Conservation (phyloP, 2,888 invertebrate species). For the Tanytarsus gracilentus region DNA sequence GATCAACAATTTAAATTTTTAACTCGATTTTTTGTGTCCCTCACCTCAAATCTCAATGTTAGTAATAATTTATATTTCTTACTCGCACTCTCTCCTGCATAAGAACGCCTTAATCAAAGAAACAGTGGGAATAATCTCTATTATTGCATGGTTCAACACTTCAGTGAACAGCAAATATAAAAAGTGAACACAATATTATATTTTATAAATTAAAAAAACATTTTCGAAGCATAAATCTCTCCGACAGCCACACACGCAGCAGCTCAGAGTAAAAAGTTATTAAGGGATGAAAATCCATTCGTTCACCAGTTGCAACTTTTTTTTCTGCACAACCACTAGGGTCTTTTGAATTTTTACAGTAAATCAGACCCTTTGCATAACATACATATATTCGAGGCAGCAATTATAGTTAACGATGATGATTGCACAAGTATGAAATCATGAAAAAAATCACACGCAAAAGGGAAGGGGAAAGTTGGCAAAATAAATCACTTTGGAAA, state of each 20-base stretch:
- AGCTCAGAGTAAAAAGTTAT: not conserved
- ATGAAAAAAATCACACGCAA: not conserved
- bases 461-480: conserved; percentile 1
- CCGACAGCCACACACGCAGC: conserved; percentile 21
- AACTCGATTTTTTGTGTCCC: no score
- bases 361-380: not conserved
- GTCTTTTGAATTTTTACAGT: conserved; percentile 3
- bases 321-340: conserved; percentile 14
- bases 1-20: no score
- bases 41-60: no score
- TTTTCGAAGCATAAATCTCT: conserved; percentile 16
- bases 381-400: not conserved
- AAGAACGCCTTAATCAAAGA: not conserved
- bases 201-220: conserved; percentile 11
- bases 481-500: conserved; percentile 13
- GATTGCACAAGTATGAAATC: conserved; percentile 21
- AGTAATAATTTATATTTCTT: not conserved
- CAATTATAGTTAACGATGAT: conserved; percentile 11
- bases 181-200: not conserved
- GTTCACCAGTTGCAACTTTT: conserved; percentile 8
- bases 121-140: conserved; percentile 14
- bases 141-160: conserved; percentile 8
- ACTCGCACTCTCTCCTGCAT: not conserved
- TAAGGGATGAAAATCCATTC: conserved; percentile 18
- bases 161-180: not conserved